Conservation (phyloP, 2,113 vertebrate species). For the Mastomys natalensis region DNA sequence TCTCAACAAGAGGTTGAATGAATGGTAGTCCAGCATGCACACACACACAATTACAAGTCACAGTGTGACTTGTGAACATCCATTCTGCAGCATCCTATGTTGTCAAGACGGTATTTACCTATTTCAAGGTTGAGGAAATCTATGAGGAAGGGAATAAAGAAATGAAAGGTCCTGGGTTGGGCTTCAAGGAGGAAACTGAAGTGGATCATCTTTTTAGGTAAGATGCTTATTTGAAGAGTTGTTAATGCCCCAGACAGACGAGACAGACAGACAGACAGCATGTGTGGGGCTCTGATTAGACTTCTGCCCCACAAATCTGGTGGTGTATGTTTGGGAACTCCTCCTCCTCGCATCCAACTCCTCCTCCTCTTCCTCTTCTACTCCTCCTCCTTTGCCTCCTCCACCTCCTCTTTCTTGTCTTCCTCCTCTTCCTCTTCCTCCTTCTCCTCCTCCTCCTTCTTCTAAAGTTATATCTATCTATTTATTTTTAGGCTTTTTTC, state of each 20-base stretch:
- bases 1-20: neutral
- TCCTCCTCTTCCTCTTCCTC: no score
- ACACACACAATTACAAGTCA: neutral
- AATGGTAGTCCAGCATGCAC: no score
- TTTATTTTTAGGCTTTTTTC: no score
- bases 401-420: neutral
- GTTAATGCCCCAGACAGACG: neutral
- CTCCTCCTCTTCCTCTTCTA: no score
- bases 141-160: fast-evolving
- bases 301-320: neutral
- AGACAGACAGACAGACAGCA: neutral
- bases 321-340: neutral
- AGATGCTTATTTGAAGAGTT: neutral
- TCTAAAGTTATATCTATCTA: no score
- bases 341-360: no score
- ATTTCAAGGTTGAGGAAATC: neutral
- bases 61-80: neutral
- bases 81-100: fast-evolving
- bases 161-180: neutral
- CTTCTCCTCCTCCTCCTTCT: no score
- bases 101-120: neutral
- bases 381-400: no score
- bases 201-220: neutral
- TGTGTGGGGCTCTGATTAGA: neutral
- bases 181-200: neutral